Conservation (phyloP, 2,113 vertebrate species). For the Ochotona curzoniae region DNA sequence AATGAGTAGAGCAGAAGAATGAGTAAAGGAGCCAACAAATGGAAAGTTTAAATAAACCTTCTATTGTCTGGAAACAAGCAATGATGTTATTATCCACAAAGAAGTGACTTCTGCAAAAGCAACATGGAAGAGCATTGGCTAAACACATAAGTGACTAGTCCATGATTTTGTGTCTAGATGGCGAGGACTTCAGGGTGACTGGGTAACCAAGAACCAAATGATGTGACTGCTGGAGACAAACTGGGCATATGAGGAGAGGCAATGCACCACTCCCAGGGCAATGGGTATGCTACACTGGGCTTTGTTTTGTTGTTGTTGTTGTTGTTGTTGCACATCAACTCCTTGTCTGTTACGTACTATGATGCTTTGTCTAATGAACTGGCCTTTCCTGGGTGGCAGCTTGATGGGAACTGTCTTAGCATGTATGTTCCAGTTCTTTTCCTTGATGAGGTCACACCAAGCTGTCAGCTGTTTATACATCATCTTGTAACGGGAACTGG, state of each 20-base stretch:
- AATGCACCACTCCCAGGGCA: not conserved
- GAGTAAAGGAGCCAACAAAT: not conserved
- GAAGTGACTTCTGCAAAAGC: not conserved
- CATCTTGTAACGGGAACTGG: not conserved
- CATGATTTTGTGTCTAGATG: not conserved
- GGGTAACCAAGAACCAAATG: not conserved
- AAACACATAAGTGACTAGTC: not conserved
- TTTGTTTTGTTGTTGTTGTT: not conserved
- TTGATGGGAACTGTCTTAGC: not conserved
- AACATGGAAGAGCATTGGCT: not conserved
- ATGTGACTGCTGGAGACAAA: not conserved
- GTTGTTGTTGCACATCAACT: not conserved
- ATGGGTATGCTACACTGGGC: rapidly evolving
- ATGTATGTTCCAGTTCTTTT: not conserved
- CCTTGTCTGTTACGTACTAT: not conserved
- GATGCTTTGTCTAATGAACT: not conserved
- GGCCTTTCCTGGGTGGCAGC: not conserved
- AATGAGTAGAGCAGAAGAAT: not conserved
- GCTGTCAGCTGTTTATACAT: slow-evolving; percentile 13
- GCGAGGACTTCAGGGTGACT: not conserved
- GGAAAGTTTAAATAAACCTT: not conserved
- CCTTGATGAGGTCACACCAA: slow-evolving; percentile 10
- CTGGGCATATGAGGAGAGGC: too few relatives aligned
- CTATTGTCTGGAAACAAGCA: not conserved
- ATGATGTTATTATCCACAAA: not conserved